These are phyloP conservation scores for Meghimatium bilineatum DNA, from an alignment of 2,888 invertebrate species.

Conservation along the genomic window DNA sequence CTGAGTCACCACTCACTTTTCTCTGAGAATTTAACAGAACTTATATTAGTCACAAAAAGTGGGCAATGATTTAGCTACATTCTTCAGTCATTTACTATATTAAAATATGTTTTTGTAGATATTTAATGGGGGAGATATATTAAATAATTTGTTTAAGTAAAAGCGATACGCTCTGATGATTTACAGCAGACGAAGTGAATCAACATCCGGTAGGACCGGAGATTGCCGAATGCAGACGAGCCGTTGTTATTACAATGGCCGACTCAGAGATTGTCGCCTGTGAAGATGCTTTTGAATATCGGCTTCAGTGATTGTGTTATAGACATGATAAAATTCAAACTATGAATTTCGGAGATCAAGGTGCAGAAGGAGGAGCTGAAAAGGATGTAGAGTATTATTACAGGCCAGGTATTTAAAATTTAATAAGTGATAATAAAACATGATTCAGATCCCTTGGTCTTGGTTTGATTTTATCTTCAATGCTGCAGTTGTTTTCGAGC, in stretches of 20 bases:
- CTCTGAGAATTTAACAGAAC: neutral
- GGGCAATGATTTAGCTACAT: neutral
- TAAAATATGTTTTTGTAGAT: neutral
- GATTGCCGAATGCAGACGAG: slow-evolving; percentile 61
- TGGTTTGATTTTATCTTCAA: neutral
- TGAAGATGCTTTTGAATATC: slow-evolving; percentile 58
- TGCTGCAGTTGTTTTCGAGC: neutral
- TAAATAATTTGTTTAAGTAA: neutral
- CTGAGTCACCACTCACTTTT: slow-evolving; percentile 36
- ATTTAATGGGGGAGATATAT: neutral
- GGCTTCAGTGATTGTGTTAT: slow-evolving; percentile 49
- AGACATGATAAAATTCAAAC: slow-evolving; percentile 51
- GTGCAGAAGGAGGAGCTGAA: slow-evolving; percentile 68
- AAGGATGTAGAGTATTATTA: slow-evolving; percentile 71
- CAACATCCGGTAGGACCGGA: slow-evolving; percentile 9
- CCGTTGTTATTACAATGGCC: slow-evolving; percentile 71
- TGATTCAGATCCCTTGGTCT: neutral
- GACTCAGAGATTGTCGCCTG: slow-evolving; percentile 56
- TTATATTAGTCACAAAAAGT: neutral
- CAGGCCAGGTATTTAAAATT: slow-evolving; percentile 65
- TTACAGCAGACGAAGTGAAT: neutral
- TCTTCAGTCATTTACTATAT: neutral
- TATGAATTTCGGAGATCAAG: slow-evolving; percentile 70
- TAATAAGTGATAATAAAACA: neutral
- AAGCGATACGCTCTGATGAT: neutral